Evolutionary conservation across 2,888 invertebrate species (phyloP).

Genomic region (Lochmaea crataegi): DNA sequence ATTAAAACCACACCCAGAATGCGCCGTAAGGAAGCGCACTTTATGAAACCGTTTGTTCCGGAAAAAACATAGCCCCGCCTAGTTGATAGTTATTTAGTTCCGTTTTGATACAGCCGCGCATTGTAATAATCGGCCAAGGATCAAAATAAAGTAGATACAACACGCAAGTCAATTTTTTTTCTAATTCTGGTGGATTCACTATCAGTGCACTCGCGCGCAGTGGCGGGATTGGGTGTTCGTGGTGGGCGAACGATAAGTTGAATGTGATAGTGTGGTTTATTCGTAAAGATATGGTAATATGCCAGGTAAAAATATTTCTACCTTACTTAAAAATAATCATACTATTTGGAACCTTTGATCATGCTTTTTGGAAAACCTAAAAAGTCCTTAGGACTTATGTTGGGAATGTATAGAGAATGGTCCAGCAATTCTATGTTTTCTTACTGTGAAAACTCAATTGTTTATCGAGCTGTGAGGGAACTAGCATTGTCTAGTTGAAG

Average conservation of each 20-base stretch:
- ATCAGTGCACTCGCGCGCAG: neutral
- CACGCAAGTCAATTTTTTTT: slow-evolving; percentile 20
- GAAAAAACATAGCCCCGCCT: slow-evolving; percentile 37
- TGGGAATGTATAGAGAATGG: too few relatives aligned
- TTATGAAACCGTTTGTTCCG: slow-evolving; percentile 35
- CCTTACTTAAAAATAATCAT: too few relatives aligned
- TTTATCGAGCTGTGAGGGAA: too few relatives aligned
- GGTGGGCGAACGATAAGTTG: too few relatives aligned
- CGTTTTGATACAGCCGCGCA: slow-evolving; percentile 21
- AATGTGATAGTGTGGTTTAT: neutral
- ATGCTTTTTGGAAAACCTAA: too few relatives aligned
- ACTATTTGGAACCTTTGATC: too few relatives aligned
- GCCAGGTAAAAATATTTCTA: too few relatives aligned
- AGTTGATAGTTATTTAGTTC: slow-evolving; percentile 24
- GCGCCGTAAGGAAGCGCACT: slow-evolving; percentile 43
- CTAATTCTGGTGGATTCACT: slow-evolving; percentile 12
- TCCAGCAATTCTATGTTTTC: too few relatives aligned
- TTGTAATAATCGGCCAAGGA: slow-evolving; percentile 16
- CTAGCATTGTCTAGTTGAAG: too few relatives aligned
- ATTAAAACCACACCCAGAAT: slow-evolving; percentile 28
- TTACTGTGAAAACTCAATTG: too few relatives aligned
- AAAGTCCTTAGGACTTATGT: too few relatives aligned
- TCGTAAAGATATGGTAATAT: neutral
- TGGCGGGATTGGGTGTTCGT: neutral
- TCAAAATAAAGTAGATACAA: slow-evolving; percentile 17